Base-by-base conservation (phyloP, 2,888 invertebrate species). In the Tanytarsus gracilentus region DNA sequence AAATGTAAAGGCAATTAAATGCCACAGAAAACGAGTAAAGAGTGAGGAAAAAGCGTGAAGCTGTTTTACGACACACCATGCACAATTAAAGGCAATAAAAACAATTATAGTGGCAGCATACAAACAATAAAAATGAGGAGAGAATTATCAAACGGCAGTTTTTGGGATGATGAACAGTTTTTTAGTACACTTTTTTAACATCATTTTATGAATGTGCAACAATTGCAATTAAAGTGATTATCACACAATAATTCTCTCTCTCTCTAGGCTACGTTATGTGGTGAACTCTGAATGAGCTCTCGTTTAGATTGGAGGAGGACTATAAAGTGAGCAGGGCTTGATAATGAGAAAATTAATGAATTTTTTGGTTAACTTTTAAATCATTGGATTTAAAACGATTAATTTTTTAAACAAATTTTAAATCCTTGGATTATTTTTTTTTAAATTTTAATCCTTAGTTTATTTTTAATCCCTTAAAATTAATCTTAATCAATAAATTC, bases 181-280 rank as follows among this genome's bases (percentile, higher is more conserved):
- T 40, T 21, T 18, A 8, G 16, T 36, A 21, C 18, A 23, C 36
- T 23, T 53, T 53, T 26, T 27, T 36, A 29, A 53, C n/a, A 50
- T 50, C 25, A 50, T 50, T 25, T 50, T 50, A 50, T 50, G 25
- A 3, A 25, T 3, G 33, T 25, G 30, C 30, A 59, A 59, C 33
- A 59, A n/a, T n/a, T 59, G 40, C 49, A 59, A 59, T 59, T 59
- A 59, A 48, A 48, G 58, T 23, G 58, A 59, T 59, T 48, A 59
- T 59, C 58, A 48, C 58, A 48, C 48, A 56, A 56, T 56, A 56
- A 56, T 29, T 44, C 11, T 44, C 23, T 11, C 11, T 44, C n/a
- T 14, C 27, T 26, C 11, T 49, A n/a, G n/a, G n/a, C 49, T 21
- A 25, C 9, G 49, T 40, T 16, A 21, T 14, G 40, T 40, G 9